Conservation (phyloP, 2,888 invertebrate species). For the Erebia ligea region DNA sequence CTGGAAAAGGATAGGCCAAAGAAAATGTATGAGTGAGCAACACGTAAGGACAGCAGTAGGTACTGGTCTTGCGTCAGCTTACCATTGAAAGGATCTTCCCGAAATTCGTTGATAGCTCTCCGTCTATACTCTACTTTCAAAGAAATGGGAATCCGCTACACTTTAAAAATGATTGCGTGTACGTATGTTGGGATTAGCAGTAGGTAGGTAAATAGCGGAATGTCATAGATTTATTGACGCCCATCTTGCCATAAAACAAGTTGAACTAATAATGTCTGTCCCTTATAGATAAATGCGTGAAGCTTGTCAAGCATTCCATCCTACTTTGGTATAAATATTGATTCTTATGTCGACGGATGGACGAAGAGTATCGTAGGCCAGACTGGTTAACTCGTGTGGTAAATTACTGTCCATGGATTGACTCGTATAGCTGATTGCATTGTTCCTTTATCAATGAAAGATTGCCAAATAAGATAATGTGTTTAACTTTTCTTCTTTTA, state of each 20-base stretch:
- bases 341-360: constrained; percentile 1
- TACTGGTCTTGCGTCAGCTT: no score
- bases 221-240: constrained; percentile 8
- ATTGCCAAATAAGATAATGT: not conserved
- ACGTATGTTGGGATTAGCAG: not conserved
- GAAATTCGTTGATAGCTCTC: no score
- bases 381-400: not conserved
- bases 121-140: no score
- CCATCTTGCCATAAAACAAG: constrained; percentile 12
- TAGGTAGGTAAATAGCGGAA: not conserved
- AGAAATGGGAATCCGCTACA: no score
- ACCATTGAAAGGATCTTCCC: no score
- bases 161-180: no score
- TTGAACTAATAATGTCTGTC: constrained; percentile 18
- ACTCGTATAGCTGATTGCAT: not conserved
- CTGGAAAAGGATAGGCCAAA: no score
- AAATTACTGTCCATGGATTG: no score
- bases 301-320: constrained; percentile 3
- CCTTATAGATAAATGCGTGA: constrained; percentile 14
- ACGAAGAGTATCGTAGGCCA: constrained; percentile 1
- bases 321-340: constrained; percentile 19
- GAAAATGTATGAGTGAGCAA: no score
- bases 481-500: no score
- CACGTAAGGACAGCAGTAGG: no score
- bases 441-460: constrained; percentile 2